These are phyloP conservation scores for Haliaeetus leucogaster DNA, from an alignment of 2,113 vertebrate species.

Conservation along the genomic window DNA sequence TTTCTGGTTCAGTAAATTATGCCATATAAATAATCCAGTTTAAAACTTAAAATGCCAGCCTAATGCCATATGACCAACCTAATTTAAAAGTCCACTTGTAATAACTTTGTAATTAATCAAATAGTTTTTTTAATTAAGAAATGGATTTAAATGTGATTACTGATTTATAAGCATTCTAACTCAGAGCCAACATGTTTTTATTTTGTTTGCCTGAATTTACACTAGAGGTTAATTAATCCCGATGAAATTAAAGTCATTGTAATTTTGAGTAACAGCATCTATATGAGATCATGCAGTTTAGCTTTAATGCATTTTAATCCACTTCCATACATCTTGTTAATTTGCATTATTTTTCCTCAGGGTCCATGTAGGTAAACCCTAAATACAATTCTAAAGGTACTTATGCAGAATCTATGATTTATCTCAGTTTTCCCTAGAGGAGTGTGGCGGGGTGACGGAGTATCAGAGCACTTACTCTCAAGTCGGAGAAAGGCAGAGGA, in stretches of 20 bases:
- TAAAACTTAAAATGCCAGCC: neutral
- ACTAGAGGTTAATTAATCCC: neutral
- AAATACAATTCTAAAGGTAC: neutral
- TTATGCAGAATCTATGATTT: neutral
- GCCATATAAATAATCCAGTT: neutral
- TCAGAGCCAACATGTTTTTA: neutral
- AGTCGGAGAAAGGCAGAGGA: neutral
- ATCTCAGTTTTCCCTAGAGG: neutral
- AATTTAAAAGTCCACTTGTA: conserved; percentile 1
- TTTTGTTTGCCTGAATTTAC: conserved; percentile 1
- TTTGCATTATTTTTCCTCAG: neutral
- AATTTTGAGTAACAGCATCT: neutral
- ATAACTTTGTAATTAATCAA: neutral
- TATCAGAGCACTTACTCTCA: neutral
- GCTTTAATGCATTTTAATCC: neutral
- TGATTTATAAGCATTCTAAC: neutral
- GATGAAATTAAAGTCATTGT: neutral
- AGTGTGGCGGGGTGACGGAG: neutral
- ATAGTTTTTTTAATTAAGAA: neutral
- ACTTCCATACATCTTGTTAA: neutral
- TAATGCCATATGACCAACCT: neutral
- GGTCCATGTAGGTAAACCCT: neutral
- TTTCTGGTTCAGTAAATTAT: neutral
- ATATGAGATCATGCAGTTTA: neutral
- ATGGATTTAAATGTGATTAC: neutral